phyloP scores from a whole-genome alignment of 2,113 vertebrate genomes.

The Alectura lathami region DNA sequence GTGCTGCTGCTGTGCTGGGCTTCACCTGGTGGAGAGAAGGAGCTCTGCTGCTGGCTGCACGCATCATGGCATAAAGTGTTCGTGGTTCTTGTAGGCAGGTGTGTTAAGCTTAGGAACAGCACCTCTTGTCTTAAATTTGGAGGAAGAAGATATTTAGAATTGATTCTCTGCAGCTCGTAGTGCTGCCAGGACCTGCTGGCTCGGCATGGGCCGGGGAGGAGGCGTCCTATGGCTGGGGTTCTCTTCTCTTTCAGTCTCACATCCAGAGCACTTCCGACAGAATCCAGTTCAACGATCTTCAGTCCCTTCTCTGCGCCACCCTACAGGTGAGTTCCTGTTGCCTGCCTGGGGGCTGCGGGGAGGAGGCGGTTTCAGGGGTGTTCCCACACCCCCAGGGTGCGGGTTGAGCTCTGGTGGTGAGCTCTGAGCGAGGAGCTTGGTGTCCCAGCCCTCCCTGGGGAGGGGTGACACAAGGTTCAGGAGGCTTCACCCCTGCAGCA shows the following conservation, averaged over 20 bases:
- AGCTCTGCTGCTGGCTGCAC: neutral
- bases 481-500: neutral
- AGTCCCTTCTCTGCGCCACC: conserved; percentile 95
- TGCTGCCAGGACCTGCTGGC: neutral
- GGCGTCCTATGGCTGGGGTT: neutral
- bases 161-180: neutral
- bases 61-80: neutral
- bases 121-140: neutral
- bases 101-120: neutral
- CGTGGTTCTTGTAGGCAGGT: neutral
- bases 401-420: neutral
- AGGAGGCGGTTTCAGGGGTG: neutral
- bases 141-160: neutral
- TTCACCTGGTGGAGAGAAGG: neutral
- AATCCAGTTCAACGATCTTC: conserved; percentile 98
- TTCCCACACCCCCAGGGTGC: neutral
- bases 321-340: conserved; percentile 84
- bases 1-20: neutral
- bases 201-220: rapidly evolving
- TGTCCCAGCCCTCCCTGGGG: neutral
- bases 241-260: conserved; percentile 84
- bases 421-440: neutral
- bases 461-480: conserved; percentile 15
- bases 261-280: conserved; percentile 98
- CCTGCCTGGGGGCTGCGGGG: neutral